Conservation (phyloP, 1,140 invertebrate species). For the Ceratoteleas bidentatus region DNA sequence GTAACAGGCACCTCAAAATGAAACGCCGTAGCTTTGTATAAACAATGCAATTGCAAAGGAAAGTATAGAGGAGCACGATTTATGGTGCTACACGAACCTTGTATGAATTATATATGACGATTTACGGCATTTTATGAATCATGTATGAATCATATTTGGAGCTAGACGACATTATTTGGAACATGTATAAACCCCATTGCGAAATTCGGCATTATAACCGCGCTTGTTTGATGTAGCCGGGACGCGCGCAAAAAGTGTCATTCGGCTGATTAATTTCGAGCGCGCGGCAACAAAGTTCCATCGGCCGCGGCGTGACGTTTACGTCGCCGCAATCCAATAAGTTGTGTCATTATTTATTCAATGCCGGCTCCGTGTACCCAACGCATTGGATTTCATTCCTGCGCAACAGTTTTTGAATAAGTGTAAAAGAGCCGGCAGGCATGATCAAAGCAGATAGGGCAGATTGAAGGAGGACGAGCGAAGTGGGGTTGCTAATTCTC, state of each 20-base stretch:
- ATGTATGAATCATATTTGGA: conserved; percentile 31
- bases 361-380: conserved; percentile 19
- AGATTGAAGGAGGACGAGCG: conserved; percentile 61
- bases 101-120: conserved; percentile 42
- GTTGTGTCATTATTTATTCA: conserved; percentile 50
- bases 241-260: not conserved
- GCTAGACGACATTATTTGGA: conserved; percentile 18
- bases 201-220: not conserved
- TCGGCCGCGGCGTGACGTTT: conserved; percentile 14
- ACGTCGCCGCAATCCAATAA: conserved; percentile 35
- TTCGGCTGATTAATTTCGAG: not conserved
- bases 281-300: not conserved
- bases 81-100: conserved; percentile 26
- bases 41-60: conserved; percentile 16
- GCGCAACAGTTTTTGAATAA: conserved; percentile 60
- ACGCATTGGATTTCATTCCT: conserved; percentile 56
- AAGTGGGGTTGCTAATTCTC: conserved; percentile 80
- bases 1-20: not conserved
- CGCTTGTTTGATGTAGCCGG: not conserved
- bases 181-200: conserved; percentile 1
- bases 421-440: conserved; percentile 67
- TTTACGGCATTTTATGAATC: conserved; percentile 32
- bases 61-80: conserved; percentile 18
- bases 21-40: conserved; percentile 1
- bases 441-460: conserved; percentile 61